phyloP scores from a whole-genome alignment of 1,140 invertebrate species.

The Penaeus vannamei region DNA sequence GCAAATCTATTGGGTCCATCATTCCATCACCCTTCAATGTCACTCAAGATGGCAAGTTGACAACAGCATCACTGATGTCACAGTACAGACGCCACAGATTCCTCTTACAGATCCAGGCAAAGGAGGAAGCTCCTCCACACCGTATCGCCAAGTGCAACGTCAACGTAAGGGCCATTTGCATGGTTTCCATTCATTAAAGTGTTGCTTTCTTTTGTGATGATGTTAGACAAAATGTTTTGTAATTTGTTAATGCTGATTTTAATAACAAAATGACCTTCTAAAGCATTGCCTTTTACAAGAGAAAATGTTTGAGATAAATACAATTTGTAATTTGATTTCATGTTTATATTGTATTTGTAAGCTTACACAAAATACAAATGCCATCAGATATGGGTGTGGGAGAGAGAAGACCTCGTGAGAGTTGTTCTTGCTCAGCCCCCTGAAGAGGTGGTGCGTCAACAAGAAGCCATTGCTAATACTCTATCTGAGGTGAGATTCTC shows the following conservation, averaged over 20 bases:
- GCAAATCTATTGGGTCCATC: conserved; percentile 83
- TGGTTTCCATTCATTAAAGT: background rate
- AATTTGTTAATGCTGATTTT: background rate
- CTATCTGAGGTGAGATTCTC: conserved; percentile 79
- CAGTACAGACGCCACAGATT: conserved; percentile 91
- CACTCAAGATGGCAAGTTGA: conserved; percentile 78
- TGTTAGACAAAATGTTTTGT: background rate
- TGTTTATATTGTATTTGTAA: background rate
- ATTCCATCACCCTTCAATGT: conserved; percentile 90
- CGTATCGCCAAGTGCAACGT: conserved; percentile 83
- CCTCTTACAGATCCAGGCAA: conserved; percentile 85
- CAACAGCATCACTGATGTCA: conserved; percentile 83
- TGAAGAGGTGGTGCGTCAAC: conserved; percentile 80
- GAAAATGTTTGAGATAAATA: background rate
- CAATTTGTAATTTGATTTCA: background rate
- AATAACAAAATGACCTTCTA: background rate
- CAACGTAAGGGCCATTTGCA: conserved; percentile 76
- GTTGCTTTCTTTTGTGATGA: conserved; percentile 35
- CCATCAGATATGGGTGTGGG: conserved; percentile 86
- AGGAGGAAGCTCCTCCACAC: conserved; percentile 85
- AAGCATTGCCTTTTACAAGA: background rate
- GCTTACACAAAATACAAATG: background rate
- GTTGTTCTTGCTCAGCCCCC: conserved; percentile 85
- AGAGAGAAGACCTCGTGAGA: conserved; percentile 83
- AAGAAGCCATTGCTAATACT: conserved; percentile 80